A percentile compares a stretch with the other conserved stretches of the same genome.
phyloP scores from a whole-genome alignment of 2,888 invertebrate species.

The Dryobota labecula region DNA sequence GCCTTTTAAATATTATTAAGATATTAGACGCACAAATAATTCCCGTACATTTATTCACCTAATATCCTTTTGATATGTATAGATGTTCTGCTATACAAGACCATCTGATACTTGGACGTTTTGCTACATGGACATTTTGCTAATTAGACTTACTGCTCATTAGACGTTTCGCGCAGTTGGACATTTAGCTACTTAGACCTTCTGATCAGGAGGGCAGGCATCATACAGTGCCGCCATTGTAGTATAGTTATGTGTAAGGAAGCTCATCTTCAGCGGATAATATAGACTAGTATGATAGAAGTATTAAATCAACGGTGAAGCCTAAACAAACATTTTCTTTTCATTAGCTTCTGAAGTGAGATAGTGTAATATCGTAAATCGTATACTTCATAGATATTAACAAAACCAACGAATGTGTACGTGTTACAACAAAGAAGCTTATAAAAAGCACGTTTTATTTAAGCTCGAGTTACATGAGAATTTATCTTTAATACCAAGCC shows the following conservation, averaged over 20 bases:
- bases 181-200: no score
- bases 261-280: neutral
- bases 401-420: slow-evolving; percentile 25
- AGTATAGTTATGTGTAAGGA: neutral
- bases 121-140: no score
- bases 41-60: no score
- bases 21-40: no score
- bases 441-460: slow-evolving; percentile 43
- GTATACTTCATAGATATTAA: slow-evolving; percentile 33
- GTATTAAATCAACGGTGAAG: slow-evolving; percentile 11
- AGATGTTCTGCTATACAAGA: no score
- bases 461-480: slow-evolving; percentile 34
- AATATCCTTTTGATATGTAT: no score
- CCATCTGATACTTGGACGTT: no score
- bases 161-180: no score
- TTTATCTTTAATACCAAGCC: slow-evolving; percentile 52
- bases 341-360: slow-evolving; percentile 13
- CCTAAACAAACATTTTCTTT: slow-evolving; percentile 17
- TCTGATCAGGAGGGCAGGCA: no score
- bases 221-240: neutral
- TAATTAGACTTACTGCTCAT: no score
- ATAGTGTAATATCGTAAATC: slow-evolving; percentile 35
- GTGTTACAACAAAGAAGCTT: slow-evolving; percentile 27
- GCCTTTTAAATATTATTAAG: no score
- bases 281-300: neutral